A percentile compares a stretch with the other conserved stretches of the same genome.
These are phyloP conservation scores for Turnix velox DNA, from an alignment of 2,113 vertebrate genomes.

Conservation along the genomic window DNA sequence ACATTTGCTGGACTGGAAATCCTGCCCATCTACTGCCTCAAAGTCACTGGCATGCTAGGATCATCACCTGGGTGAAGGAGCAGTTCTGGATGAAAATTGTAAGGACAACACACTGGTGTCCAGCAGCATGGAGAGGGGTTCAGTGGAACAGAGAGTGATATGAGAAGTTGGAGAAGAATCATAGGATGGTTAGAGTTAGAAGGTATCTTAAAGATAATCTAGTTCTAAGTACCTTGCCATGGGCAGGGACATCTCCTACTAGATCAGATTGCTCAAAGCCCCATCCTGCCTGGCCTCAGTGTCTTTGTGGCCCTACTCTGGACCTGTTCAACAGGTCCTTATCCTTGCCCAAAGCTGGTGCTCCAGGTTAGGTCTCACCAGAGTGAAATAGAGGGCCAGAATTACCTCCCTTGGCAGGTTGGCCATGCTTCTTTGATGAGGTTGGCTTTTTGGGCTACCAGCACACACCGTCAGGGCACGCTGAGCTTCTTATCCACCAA, in stretches of 20 bases:
- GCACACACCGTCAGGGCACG: not conserved
- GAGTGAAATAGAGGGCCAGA: not conserved
- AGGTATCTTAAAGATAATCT: not conserved
- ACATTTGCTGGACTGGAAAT: fast-evolving
- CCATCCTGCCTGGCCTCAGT: not conserved
- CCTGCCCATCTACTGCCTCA: not conserved
- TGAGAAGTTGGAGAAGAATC: not conserved
- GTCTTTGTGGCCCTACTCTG: not conserved
- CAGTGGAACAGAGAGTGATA: fast-evolving
- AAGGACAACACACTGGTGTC: fast-evolving
- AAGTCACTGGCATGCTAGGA: not conserved
- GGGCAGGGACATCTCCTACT: not conserved
- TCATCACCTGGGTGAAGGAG: fast-evolving
- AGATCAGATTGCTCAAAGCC: not conserved
- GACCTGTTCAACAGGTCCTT: not conserved
- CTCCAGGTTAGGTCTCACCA: not conserved
- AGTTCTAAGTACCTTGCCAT: not conserved
- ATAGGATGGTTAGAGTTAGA: not conserved
- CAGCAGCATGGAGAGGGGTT: fast-evolving
- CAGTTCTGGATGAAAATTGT: fast-evolving
- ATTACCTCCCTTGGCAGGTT: not conserved
- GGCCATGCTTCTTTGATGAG: not conserved
- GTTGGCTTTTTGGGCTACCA: not conserved
- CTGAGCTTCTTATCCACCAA: not conserved
- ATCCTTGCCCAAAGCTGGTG: not conserved